Conservation (phyloP, 2,888 invertebrate genomes). For the Flexamia atlantica region DNA sequence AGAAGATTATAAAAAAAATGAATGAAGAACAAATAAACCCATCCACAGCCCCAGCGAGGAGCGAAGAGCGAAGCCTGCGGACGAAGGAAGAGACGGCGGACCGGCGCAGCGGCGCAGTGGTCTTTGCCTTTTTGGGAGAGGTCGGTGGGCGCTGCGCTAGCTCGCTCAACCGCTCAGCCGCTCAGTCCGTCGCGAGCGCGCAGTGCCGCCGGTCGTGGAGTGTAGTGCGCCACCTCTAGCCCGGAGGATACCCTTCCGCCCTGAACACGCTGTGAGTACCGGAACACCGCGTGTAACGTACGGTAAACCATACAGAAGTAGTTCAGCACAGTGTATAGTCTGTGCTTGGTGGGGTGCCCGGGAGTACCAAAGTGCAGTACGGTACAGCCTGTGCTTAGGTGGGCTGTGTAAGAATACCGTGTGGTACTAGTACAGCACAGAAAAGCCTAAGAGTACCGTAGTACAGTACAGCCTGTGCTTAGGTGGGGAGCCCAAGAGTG, state of each 20-base stretch:
- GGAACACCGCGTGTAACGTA: not conserved
- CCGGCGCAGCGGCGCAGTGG: not conserved
- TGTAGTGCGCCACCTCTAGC: slow-evolving; percentile 1
- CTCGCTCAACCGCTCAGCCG: not conserved
- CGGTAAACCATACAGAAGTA: too few relatives aligned
- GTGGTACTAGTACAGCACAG: too few relatives aligned
- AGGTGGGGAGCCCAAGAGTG: too few relatives aligned
- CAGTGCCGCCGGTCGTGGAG: not conserved
- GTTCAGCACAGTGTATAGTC: too few relatives aligned
- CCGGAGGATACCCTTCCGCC: not conserved
- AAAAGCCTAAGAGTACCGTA: too few relatives aligned
- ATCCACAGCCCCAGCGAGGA: not conserved
- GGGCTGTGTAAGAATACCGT: too few relatives aligned
- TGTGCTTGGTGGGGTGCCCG: too few relatives aligned
- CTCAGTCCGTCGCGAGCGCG: not conserved
- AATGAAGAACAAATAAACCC: too few relatives aligned
- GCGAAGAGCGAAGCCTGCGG: slow-evolving; percentile 4
- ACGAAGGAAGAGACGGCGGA: not conserved
- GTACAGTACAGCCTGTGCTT: too few relatives aligned
- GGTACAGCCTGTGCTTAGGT: too few relatives aligned
- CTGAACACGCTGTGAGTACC: slow-evolving; percentile 29
- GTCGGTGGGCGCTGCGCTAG: not conserved
- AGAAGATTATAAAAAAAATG: too few relatives aligned
- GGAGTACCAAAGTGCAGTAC: too few relatives aligned
- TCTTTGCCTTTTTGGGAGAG: slow-evolving; percentile 44